Percentiles rank a stretch among this genome's conserved stretches.
Evolutionary conservation across 2,797 vertebrate genomes (phyloP).

Genomic region (Fistularia commersonii): DNA sequence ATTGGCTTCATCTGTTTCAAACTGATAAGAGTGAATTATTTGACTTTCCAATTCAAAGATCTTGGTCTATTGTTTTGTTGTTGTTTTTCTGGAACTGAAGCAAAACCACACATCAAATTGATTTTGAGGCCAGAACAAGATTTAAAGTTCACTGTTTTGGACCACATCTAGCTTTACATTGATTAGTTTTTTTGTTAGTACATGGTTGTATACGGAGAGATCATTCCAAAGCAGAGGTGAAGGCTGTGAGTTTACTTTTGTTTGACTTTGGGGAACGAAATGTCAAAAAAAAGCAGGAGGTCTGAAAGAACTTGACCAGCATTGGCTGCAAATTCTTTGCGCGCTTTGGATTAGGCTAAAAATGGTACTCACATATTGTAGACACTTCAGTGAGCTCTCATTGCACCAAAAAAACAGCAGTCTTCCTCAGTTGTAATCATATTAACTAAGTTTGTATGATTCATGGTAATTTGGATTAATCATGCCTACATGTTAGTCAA

Average conservation of each 20-base stretch:
- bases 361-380: background rate
- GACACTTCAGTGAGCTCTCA: too few species aligned
- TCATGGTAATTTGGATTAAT: too few species aligned
- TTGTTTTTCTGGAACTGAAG: conserved; percentile 30
- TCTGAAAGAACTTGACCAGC: conserved; percentile 31
- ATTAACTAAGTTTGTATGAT: too few species aligned
- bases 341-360: too few species aligned
- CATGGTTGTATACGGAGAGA: background rate
- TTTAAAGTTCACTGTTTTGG: conserved; percentile 42
- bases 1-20: conserved; percentile 42
- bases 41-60: conserved; percentile 34
- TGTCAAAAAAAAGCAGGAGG: conserved; percentile 7
- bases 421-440: too few species aligned
- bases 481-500: too few species aligned
- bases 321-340: too few species aligned
- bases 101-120: conserved; percentile 47
- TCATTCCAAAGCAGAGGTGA: background rate
- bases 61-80: conserved; percentile 45
- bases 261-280: conserved; percentile 17
- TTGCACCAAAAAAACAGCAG: too few species aligned
- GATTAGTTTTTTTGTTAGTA: conserved; percentile 25
- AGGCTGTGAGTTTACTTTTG: background rate
- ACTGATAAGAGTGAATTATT: conserved; percentile 50
- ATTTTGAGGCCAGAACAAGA: conserved; percentile 45
- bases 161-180: conserved; percentile 23